Percentiles rank a stretch among this genome's conserved stretches.
Evolutionary conservation across 2,797 vertebrate genomes (phyloP).

Genomic region (Tamandua tetradactyla): DNA sequence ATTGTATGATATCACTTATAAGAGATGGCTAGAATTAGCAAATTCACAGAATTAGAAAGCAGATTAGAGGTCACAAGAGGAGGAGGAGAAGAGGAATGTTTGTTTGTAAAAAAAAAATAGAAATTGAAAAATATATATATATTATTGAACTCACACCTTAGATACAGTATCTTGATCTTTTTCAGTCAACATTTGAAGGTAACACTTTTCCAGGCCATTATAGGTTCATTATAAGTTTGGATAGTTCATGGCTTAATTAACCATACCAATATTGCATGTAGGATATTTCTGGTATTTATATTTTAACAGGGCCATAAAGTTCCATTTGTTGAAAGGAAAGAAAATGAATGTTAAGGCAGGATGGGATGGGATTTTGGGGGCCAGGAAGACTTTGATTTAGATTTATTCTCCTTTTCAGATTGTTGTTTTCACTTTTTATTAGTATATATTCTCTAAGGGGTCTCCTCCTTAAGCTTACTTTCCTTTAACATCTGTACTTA

Average conservation of each 20-base stretch:
- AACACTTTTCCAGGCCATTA: background rate
- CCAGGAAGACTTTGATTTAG: background rate
- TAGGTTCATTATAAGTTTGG: background rate
- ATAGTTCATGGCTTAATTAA: background rate
- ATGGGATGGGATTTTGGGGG: background rate
- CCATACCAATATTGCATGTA: background rate
- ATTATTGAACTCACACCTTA: background rate
- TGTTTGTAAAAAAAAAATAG: too few relatives aligned
- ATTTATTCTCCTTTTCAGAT: background rate
- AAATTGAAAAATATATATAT: background rate
- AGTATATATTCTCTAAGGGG: background rate
- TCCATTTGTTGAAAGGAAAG: background rate
- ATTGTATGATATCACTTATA: too few relatives aligned
- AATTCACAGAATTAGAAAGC: too few relatives aligned
- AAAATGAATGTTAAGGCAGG: background rate
- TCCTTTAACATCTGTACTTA: background rate
- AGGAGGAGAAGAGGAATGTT: too few relatives aligned
- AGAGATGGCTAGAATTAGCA: too few relatives aligned
- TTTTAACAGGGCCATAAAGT: background rate
- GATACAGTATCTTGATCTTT: background rate
- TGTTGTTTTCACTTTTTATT: conserved; percentile 9
- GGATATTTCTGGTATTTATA: background rate
- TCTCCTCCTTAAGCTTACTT: background rate
- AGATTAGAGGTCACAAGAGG: too few relatives aligned
- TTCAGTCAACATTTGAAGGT: background rate